Conservation (phyloP, 1,140 invertebrate species). For the Euschistus heros region DNA sequence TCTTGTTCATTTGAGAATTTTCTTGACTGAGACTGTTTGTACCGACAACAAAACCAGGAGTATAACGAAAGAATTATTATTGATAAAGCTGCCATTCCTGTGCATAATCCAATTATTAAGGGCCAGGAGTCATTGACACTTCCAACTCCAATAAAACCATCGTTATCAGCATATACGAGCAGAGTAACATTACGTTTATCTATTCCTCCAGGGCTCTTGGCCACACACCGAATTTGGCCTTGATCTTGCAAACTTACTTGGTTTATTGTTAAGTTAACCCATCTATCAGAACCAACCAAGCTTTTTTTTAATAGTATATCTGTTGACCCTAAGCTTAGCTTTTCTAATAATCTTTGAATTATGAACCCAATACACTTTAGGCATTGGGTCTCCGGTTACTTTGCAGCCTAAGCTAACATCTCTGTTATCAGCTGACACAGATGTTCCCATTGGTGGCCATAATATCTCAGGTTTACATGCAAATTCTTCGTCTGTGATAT, state of each 20-base stretch:
- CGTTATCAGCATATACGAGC: constrained; percentile 39
- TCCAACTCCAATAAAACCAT: constrained; percentile 24
- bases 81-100: constrained; percentile 35
- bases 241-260: constrained; percentile 59
- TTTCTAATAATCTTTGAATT: constrained; percentile 49
- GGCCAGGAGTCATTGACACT: constrained; percentile 37
- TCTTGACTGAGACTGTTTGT: constrained; percentile 40
- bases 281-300: constrained; percentile 33
- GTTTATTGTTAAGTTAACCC: constrained; percentile 67
- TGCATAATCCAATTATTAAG: constrained; percentile 37
- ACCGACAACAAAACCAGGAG: constrained; percentile 52
- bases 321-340: constrained; percentile 32
- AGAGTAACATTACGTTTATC: constrained; percentile 63
- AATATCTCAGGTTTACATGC: constrained; percentile 68
- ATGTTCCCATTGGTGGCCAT: constrained; percentile 39
- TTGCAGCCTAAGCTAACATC: constrained; percentile 62
- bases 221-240: constrained; percentile 79
- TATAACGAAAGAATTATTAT: constrained; percentile 50
- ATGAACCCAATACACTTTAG: constrained; percentile 62
- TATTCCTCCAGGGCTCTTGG: constrained; percentile 71
- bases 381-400: constrained; percentile 61
- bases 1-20: constrained; percentile 40
- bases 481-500: constrained; percentile 58
- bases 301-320: constrained; percentile 31
- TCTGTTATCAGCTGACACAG: constrained; percentile 45